A percentile compares a stretch with the other conserved stretches of the same genome.
These are phyloP conservation scores for Pseudococcus jackbeardsleyi DNA, from an alignment of 2,888 invertebrate species.

Conservation along the genomic window DNA sequence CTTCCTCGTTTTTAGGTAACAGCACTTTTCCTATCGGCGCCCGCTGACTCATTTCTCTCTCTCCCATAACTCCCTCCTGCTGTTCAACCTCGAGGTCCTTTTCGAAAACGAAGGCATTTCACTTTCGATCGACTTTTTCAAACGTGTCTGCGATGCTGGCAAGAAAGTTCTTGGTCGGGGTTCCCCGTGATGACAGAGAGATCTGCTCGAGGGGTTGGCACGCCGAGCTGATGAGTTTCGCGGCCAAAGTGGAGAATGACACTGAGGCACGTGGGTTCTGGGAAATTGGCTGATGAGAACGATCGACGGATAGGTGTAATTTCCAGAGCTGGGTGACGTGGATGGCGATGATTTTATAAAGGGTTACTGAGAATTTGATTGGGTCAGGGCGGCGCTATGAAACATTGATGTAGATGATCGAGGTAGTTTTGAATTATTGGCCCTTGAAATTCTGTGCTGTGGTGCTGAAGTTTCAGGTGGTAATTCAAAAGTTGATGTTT, in stretches of 20 bases:
- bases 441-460: too few relatives aligned
- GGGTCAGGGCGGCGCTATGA: not conserved
- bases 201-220: not conserved
- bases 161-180: not conserved
- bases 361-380: not conserved
- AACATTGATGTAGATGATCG: too few relatives aligned
- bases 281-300: not conserved
- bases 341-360: not conserved
- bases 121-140: constrained; percentile 12
- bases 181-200: not conserved
- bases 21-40: constrained; percentile 56
- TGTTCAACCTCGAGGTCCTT: constrained; percentile 48
- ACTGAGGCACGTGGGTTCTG: not conserved
- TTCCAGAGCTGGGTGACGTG: not conserved
- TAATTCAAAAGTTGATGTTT: too few relatives aligned
- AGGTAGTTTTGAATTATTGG: too few relatives aligned
- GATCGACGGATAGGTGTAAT: not conserved
- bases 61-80: not conserved
- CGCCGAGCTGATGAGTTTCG: not conserved
- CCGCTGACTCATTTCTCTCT: constrained; percentile 43
- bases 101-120: constrained; percentile 38
- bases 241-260: not conserved
- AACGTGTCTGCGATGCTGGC: not conserved
- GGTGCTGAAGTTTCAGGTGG: too few relatives aligned
- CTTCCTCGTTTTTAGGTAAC: constrained; percentile 53